Conservation (phyloP, 1,140 invertebrate genomes). For the Drosophila funebris region DNA sequence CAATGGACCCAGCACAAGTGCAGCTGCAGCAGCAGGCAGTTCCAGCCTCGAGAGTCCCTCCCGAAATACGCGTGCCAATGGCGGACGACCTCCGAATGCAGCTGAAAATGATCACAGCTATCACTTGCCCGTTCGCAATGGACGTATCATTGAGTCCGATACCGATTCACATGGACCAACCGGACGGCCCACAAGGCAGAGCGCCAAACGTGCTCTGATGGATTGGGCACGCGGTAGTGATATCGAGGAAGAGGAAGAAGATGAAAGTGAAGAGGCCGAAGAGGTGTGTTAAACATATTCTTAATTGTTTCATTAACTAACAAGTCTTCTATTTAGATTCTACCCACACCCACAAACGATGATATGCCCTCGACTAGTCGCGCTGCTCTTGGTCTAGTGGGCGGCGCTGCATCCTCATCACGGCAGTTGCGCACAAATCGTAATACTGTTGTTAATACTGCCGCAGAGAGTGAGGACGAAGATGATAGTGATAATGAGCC, state of each 20-base stretch:
- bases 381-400: slow-evolving; percentile 40
- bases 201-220: slow-evolving; percentile 67
- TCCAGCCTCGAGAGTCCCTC: slow-evolving; percentile 62
- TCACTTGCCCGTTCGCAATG: slow-evolving; percentile 75
- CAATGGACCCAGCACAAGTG: slow-evolving; percentile 66
- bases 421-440: slow-evolving; percentile 79
- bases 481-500: slow-evolving; percentile 79
- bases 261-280: slow-evolving; percentile 75
- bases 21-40: slow-evolving; percentile 47
- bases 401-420: slow-evolving; percentile 9
- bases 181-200: slow-evolving; percentile 68
- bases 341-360: slow-evolving; percentile 81
- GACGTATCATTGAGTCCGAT: slow-evolving; percentile 75
- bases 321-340: slow-evolving; percentile 46
- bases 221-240: slow-evolving; percentile 76
- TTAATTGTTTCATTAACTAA: neutral
- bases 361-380: slow-evolving; percentile 76
- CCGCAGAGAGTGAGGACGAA: slow-evolving; percentile 54
- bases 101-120: slow-evolving; percentile 82
- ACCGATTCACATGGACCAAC: slow-evolving; percentile 69
- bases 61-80: slow-evolving; percentile 70
- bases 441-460: slow-evolving; percentile 63
- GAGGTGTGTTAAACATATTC: slow-evolving; percentile 64
- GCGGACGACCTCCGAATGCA: slow-evolving; percentile 47
- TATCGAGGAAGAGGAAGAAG: slow-evolving; percentile 63